Evolutionary conservation across 2,888 invertebrate genomes (phyloP).

Genomic region (Phaonia tiefii): DNA sequence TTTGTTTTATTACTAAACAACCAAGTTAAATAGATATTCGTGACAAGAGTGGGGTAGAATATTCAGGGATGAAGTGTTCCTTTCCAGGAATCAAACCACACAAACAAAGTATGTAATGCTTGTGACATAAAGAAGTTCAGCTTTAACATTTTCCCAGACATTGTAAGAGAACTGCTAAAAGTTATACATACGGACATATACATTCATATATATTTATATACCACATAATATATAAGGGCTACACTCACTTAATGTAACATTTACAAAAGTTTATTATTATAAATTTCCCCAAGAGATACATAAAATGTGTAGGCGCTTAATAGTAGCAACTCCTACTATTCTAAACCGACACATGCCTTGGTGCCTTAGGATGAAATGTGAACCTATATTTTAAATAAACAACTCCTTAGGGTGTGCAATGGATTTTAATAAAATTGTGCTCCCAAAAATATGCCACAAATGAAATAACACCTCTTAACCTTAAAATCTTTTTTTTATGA

Average conservation of each 20-base stretch:
- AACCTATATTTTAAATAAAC: background rate
- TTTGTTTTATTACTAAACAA: no score
- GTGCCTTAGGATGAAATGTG: background rate
- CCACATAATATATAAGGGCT: no score
- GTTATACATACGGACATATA: no score
- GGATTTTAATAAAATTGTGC: no score
- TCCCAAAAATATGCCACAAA: no score
- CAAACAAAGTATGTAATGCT: slow-evolving; percentile 1
- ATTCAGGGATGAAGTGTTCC: no score
- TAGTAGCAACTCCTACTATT: no score
- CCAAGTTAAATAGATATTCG: background rate
- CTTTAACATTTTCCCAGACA: background rate
- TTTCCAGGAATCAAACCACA: background rate
- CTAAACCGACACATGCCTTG: background rate
- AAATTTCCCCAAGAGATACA: background rate
- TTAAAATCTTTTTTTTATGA: no score
- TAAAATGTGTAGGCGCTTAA: background rate
- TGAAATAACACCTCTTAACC: no score
- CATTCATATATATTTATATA: no score
- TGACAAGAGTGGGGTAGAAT: no score
- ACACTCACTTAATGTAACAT: slow-evolving; percentile 3
- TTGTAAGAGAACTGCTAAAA: no score
- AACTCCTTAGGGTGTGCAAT: background rate
- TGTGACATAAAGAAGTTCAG: slow-evolving; percentile 17
- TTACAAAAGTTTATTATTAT: slow-evolving; percentile 11